Conservation (phyloP, 2,113 vertebrate genomes). For the Barnardius zonarius region DNA sequence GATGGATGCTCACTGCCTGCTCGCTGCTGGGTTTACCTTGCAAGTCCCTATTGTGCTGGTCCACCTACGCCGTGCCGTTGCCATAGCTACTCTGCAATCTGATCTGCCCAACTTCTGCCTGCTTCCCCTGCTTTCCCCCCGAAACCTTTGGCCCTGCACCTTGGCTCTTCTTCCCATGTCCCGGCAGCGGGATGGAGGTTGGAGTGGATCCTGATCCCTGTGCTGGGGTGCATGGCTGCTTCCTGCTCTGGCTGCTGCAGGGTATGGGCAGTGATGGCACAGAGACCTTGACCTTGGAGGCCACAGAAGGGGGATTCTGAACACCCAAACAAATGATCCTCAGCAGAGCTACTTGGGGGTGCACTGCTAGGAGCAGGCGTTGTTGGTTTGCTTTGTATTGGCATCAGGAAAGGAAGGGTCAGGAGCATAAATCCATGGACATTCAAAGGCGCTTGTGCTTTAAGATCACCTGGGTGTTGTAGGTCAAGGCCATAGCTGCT, state of each 20-base stretch:
- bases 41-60: background rate
- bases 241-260: background rate
- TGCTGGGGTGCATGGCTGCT: background rate
- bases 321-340: background rate
- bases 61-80: slow-evolving; percentile 46
- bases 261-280: fast-evolving
- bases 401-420: background rate
- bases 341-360: background rate
- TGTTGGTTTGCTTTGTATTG: background rate
- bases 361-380: fast-evolving
- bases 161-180: background rate
- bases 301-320: background rate
- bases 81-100: slow-evolving; percentile 37
- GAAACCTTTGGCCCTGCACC: background rate
- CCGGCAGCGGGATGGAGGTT: fast-evolving
- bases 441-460: background rate
- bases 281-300: background rate
- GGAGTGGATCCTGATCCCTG: background rate
- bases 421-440: fast-evolving
- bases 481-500: background rate
- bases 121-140: background rate
- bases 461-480: fast-evolving
- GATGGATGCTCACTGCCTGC: background rate
- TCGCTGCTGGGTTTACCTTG: background rate
- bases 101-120: slow-evolving; percentile 39